Percentiles rank a stretch among this genome's conserved stretches.
These are phyloP conservation scores for Andrena flavipes DNA, from an alignment of 2,888 invertebrate genomes.

Conservation along the genomic window DNA sequence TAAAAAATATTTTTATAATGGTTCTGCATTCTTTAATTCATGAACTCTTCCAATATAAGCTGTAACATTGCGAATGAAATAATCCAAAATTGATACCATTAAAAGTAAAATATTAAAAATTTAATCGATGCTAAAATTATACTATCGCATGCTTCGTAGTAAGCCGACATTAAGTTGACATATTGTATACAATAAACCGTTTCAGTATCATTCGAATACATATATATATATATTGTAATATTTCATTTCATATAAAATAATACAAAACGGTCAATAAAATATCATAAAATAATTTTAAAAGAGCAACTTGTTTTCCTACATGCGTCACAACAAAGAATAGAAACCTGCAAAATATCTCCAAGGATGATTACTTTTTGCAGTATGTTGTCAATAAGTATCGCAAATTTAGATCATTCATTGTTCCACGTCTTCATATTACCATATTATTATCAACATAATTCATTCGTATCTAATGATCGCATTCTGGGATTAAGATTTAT, in stretches of 20 bases:
- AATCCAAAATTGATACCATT: slow-evolving; percentile 23
- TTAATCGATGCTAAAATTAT: slow-evolving; percentile 32
- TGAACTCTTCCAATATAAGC: slow-evolving; percentile 8
- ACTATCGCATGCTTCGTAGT: slow-evolving; percentile 34
- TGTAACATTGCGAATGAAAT: slow-evolving; percentile 23
- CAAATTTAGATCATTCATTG: slow-evolving; percentile 59
- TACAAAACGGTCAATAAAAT: slow-evolving; percentile 54
- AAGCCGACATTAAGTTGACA: slow-evolving; percentile 34
- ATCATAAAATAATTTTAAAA: slow-evolving; percentile 47
- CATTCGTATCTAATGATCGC: slow-evolving; percentile 61
- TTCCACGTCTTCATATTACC: slow-evolving; percentile 43
- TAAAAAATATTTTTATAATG: slow-evolving; percentile 18
- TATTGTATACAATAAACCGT: slow-evolving; percentile 48
- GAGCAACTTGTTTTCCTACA: slow-evolving; percentile 29
- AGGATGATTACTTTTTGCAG: slow-evolving; percentile 56
- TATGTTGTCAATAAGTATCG: slow-evolving; percentile 60
- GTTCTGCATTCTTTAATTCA: slow-evolving; percentile 6
- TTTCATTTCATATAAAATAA: slow-evolving; percentile 51
- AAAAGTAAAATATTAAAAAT: slow-evolving; percentile 43
- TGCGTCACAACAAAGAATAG: slow-evolving; percentile 44
- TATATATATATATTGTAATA: slow-evolving; percentile 36
- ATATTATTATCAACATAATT: slow-evolving; percentile 59
- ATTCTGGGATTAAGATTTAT: slow-evolving; percentile 62
- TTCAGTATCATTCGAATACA: slow-evolving; percentile 54
- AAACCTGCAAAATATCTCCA: slow-evolving; percentile 63